phyloP scores from a whole-genome alignment of 2,797 vertebrate genomes.

The Cyclura pinguis region DNA sequence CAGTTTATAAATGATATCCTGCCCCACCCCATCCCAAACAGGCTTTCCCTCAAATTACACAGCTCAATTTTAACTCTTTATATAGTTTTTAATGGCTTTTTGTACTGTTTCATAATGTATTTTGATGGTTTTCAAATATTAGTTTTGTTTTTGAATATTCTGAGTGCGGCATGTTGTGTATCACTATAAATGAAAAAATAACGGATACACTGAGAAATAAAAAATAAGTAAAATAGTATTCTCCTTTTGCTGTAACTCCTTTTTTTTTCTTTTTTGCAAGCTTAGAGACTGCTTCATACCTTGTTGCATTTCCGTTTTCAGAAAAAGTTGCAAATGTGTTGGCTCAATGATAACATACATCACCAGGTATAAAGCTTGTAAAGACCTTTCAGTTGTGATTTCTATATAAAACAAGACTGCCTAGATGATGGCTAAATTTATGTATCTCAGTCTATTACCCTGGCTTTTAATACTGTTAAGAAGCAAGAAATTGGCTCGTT shows the following conservation, averaged over 20 bases:
- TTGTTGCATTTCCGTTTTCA: not conserved
- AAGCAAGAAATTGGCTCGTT: not conserved
- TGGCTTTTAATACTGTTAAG: not conserved
- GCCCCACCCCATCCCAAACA: not conserved
- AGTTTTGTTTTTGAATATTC: not conserved
- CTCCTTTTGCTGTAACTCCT: not conserved
- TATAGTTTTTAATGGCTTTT: not conserved
- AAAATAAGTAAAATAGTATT: not conserved
- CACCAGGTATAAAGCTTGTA: not conserved
- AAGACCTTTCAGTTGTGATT: not conserved
- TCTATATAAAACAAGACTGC: not conserved
- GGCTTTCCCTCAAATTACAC: not conserved
- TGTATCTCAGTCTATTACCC: not conserved
- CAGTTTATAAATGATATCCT: not conserved
- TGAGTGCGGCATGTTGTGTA: not conserved
- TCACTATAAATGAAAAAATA: not conserved
- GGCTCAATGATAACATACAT: not conserved
- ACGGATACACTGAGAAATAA: not conserved
- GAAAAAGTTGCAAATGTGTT: not conserved
- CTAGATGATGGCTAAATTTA: not conserved
- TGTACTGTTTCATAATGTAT: not conserved
- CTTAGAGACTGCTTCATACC: not conserved
- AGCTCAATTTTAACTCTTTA: not conserved
- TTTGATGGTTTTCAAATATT: not conserved
- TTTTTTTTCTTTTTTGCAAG: not conserved